Conservation (phyloP, 2,113 vertebrate genomes). For the Raja brachyura region DNA sequence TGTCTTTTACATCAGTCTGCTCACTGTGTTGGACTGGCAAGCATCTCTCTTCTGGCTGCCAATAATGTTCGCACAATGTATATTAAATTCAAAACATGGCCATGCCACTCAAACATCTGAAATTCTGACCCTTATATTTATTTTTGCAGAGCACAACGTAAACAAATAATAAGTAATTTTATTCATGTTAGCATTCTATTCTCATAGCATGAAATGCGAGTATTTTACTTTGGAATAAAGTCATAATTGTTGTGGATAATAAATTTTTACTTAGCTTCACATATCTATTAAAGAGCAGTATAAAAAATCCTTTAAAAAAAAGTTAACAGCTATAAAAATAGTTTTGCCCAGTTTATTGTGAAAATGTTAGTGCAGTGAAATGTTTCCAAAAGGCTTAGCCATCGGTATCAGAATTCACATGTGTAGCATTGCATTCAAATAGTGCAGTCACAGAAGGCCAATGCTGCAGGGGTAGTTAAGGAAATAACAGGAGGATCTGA, state of each 20-base stretch:
- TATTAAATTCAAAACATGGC: too few species aligned
- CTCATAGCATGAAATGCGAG: neutral
- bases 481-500: too few species aligned
- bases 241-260: neutral
- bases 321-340: neutral
- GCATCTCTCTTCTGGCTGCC: too few species aligned
- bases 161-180: neutral
- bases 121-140: neutral
- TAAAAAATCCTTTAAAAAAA: too few species aligned
- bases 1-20: too few species aligned
- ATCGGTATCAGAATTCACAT: constrained; percentile 13
- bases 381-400: constrained; percentile 40
- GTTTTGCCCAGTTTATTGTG: neutral
- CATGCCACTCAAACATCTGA: too few species aligned
- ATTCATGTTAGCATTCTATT: neutral
- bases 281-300: too few species aligned
- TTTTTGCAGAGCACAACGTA: neutral
- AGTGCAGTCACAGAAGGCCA: too few species aligned
- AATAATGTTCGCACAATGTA: too few species aligned
- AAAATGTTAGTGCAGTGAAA: constrained; percentile 20
- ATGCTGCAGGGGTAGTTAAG: too few species aligned
- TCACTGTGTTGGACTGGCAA: too few species aligned
- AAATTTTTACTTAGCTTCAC: neutral
- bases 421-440: constrained; percentile 6
- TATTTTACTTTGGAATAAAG: neutral